These are phyloP conservation scores for Picathartes gymnocephalus DNA, from an alignment of 2,113 vertebrate genomes.

Conservation along the genomic window DNA sequence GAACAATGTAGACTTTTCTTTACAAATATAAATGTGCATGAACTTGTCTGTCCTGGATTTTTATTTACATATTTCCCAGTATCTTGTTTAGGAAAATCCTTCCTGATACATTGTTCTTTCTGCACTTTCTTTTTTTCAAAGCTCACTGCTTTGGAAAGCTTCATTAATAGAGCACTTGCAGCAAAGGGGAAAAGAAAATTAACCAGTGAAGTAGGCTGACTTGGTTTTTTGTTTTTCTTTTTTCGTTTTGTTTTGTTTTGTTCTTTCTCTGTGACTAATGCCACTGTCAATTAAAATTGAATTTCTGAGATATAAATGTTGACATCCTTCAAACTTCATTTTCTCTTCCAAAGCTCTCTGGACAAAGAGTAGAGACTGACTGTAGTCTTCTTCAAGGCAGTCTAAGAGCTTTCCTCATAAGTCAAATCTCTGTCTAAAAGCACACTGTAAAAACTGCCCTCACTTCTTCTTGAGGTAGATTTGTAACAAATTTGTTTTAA, in stretches of 20 bases:
- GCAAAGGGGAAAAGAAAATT: neutral
- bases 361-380: neutral
- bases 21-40: neutral
- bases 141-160: neutral
- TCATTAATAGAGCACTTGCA: neutral
- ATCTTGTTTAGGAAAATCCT: neutral
- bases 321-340: neutral
- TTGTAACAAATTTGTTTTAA: neutral
- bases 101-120: neutral
- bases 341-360: neutral
- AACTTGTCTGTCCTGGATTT: neutral
- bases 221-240: neutral
- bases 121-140: neutral
- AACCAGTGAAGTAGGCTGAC: neutral
- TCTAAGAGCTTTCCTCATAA: neutral
- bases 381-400: neutral
- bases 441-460: neutral
- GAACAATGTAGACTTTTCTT: neutral
- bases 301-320: slow-evolving; percentile 1
- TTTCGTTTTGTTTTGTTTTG: neutral
- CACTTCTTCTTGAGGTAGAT: neutral
- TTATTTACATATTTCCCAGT: neutral
- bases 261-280: neutral
- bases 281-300: neutral
- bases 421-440: neutral